Evolutionary conservation across 2,797 vertebrate species (phyloP).

Genomic region (Leuciscus waleckii): DNA sequence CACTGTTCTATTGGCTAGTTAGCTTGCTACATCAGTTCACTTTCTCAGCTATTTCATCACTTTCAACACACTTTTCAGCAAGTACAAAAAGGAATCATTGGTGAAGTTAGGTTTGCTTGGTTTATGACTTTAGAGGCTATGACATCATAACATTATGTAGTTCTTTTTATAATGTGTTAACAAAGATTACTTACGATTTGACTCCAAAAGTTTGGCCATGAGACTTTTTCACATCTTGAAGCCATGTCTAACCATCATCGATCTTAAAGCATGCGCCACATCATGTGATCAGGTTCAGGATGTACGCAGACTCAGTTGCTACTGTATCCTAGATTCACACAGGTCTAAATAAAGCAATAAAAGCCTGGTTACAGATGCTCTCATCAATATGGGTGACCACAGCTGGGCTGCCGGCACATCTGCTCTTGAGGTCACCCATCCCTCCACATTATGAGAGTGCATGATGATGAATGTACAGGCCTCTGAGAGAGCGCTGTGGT

Average conservation of each 20-base stretch:
- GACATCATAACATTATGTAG: neutral
- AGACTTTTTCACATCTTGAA: neutral
- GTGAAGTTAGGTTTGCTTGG: neutral
- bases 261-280: neutral
- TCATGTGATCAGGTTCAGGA: conserved; percentile 21
- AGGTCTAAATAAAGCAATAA: conserved; percentile 63
- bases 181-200: neutral
- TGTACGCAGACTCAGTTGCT: conserved; percentile 18
- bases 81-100: neutral
- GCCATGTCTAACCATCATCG: neutral
- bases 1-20: neutral
- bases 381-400: conserved; percentile 58
- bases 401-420: conserved; percentile 72
- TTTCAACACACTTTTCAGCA: neutral
- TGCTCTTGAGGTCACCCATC: conserved; percentile 79
- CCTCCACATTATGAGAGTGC: conserved; percentile 74
- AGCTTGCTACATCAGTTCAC: neutral
- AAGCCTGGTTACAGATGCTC: conserved; percentile 59
- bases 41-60: neutral
- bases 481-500: conserved; percentile 67
- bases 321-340: conserved; percentile 54
- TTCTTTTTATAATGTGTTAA: neutral
- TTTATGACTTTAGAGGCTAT: neutral
- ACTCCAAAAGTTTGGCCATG: neutral
- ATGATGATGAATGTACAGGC: conserved; percentile 77